phyloP scores from a whole-genome alignment of 2,797 vertebrate species.

The Otolemur crassicaudatus region DNA sequence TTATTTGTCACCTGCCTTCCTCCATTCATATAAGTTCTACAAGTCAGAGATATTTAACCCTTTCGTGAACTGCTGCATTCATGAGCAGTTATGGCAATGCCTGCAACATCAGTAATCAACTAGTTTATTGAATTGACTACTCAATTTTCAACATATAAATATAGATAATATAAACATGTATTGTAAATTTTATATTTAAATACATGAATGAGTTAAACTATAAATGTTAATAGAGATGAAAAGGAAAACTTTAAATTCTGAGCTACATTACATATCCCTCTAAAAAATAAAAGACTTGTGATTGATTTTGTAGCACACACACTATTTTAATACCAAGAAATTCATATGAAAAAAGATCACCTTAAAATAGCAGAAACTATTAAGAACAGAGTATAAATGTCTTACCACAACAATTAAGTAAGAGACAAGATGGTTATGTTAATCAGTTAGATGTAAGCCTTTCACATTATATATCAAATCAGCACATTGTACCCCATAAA shows the following conservation, averaged over 20 bases:
- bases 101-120: neutral
- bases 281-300: neutral
- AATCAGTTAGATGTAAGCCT: too few species aligned
- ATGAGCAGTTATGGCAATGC: neutral
- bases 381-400: too few species aligned
- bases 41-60: neutral
- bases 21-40: neutral
- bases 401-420: too few species aligned
- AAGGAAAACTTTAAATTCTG: neutral
- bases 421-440: too few species aligned
- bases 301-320: neutral
- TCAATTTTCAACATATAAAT: neutral
- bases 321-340: neutral
- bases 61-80: neutral
- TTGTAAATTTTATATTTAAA: neutral
- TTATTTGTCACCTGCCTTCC: neutral
- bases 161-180: neutral
- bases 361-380: neutral
- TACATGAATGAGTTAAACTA: neutral
- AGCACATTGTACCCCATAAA: too few species aligned
- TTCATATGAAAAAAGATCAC: neutral
- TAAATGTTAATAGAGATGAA: neutral
- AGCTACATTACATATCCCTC: neutral
- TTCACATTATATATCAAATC: too few species aligned
- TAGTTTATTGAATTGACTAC: neutral